Evolutionary conservation across 2,888 invertebrate species (phyloP).

Genomic region (Coelinius sp.): DNA sequence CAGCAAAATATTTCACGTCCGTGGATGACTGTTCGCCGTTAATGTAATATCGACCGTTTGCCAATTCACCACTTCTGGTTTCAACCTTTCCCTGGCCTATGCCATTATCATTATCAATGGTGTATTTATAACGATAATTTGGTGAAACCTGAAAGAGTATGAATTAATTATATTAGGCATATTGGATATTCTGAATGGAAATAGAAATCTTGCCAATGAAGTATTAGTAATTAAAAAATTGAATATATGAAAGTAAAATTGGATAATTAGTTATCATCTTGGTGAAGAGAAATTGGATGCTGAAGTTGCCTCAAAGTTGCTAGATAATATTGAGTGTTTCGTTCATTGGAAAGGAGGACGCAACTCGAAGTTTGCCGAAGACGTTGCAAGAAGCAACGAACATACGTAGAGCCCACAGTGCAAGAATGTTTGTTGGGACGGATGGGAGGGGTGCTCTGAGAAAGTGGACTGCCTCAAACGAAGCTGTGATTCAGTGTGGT

Average conservation of each 20-base stretch:
- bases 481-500: slow-evolving; percentile 15
- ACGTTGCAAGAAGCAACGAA: slow-evolving; percentile 18
- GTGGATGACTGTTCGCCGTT: slow-evolving; percentile 55
- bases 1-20: slow-evolving; percentile 76
- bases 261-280: background rate
- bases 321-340: slow-evolving; percentile 7
- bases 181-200: too few species aligned
- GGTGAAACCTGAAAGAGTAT: slow-evolving; percentile 48
- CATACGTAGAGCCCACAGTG: slow-evolving; percentile 1
- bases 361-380: slow-evolving; percentile 23
- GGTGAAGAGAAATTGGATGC: background rate
- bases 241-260: slow-evolving; percentile 6
- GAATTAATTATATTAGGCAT: background rate
- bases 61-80: slow-evolving; percentile 54
- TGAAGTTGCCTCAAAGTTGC: background rate
- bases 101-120: slow-evolving; percentile 50
- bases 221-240: background rate
- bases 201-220: background rate
- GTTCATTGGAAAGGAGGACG: slow-evolving; percentile 34
- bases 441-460: slow-evolving; percentile 26
- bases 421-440: slow-evolving; percentile 7
- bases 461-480: slow-evolving; percentile 35
- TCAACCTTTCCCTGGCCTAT: slow-evolving; percentile 55
- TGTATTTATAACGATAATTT: slow-evolving; percentile 57
- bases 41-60: slow-evolving; percentile 58